Evolutionary conservation across 1,140 invertebrate genomes (phyloP), one percentile per base, ranked within the genome.

Genomic region (Limonius californicus): DNA sequence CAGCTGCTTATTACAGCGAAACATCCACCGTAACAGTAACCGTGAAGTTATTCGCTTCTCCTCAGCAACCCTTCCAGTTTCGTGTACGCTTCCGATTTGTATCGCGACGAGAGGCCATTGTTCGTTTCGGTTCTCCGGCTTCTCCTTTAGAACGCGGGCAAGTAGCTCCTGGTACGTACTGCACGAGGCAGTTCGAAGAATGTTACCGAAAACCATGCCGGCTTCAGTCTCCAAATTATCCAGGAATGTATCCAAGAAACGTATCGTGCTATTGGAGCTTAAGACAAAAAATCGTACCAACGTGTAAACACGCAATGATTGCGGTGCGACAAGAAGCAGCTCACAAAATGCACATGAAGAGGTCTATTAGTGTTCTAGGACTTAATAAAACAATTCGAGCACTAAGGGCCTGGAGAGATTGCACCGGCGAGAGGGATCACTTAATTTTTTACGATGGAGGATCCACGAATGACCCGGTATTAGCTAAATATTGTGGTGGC

Each of bases 231-330:
- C 92, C 93, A n/a, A 94, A 95, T 77, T 95, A 93, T 76, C 92
- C 92, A 0, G 92, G 92, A 12, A 89, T 94, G 80, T 95, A 95
- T 78, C 92, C 91, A 0, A 82, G 90, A 43, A 92, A 95, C 74
- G 89, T 92, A 2, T 91, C 89, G 8, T 94, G 91, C 74, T 85
- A 89, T 70, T 89, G 90, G 80, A 90, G 85, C 15, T 77, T 92
- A 55, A 80, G 89, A 12, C 91, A 94, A 75, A 89, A 91, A 73
- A 86, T 87, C 65, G 87, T 92, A 20, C 90, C 90, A 0, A 91
- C 88, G 4, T 92, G 90, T 75, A 94, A 92, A 74, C 90, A 92
- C 75, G 90, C 90, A 1, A 92, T 94, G 89, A 90, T 94, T 66
- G 87, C 89, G 1, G 87, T 94, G 11, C 79, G 84, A 45, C 87